Evolutionary conservation across 2,113 vertebrate species (phyloP).

Genomic region (Oryzias celebensis): DNA sequence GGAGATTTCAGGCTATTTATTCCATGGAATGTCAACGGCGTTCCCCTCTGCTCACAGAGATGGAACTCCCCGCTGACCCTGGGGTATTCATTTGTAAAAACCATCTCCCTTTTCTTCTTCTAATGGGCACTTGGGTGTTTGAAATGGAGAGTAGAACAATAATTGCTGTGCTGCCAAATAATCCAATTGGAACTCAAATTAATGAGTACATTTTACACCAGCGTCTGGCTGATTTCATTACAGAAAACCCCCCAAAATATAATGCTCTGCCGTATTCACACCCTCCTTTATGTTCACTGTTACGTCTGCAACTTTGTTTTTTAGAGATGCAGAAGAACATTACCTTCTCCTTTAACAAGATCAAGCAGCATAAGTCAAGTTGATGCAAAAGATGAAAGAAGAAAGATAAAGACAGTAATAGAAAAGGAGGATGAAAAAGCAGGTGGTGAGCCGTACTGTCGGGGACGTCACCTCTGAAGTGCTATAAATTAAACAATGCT

Average conservation of each 20-base stretch:
- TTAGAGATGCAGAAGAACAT: background rate
- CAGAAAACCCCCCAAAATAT: background rate
- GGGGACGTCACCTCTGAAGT: background rate
- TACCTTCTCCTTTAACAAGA: background rate
- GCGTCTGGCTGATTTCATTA: constrained; percentile 38
- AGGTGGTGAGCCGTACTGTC: no score
- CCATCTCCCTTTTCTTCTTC: constrained; percentile 28
- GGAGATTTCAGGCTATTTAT: constrained; percentile 45
- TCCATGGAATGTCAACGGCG: constrained; percentile 27
- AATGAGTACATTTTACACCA: constrained; percentile 46
- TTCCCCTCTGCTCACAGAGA: constrained; percentile 35
- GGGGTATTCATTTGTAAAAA: constrained; percentile 59
- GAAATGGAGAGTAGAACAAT: constrained; percentile 41
- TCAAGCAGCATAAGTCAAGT: background rate
- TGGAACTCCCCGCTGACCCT: constrained; percentile 44
- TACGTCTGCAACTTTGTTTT: background rate
- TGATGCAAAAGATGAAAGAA: background rate
- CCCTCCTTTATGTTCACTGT: background rate
- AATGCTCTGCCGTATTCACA: background rate
- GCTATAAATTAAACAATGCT: background rate
- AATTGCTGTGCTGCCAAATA: constrained; percentile 52
- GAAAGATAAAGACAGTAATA: background rate
- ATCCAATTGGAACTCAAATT: constrained; percentile 53
- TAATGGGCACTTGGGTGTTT: constrained; percentile 44
- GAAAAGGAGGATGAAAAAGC: background rate